Evolutionary conservation across 1,140 invertebrate genomes (phyloP).

Genomic region (Agrilus planipennis): DNA sequence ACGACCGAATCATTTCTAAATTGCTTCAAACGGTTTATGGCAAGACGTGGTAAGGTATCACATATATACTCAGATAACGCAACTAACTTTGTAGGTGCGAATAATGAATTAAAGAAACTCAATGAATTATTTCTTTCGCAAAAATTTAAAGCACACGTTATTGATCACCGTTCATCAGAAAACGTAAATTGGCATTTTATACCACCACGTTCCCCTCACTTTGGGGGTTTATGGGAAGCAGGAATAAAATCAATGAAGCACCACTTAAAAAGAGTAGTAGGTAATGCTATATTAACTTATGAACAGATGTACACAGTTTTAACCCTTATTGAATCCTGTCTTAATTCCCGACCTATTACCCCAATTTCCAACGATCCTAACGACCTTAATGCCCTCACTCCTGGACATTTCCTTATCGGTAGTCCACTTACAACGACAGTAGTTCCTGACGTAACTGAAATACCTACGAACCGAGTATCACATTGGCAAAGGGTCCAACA

Average conservation of each 20-base stretch:
- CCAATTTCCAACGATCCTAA: slow-evolving; percentile 19
- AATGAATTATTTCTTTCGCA: slow-evolving; percentile 3
- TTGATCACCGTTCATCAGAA: slow-evolving; percentile 2
- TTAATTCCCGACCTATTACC: slow-evolving; percentile 27
- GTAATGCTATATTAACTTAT: slow-evolving; percentile 15
- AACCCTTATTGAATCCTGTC: slow-evolving; percentile 16
- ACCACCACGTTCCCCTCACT: slow-evolving; percentile 22
- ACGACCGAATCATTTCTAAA: slow-evolving; percentile 18
- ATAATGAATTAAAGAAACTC: slow-evolving; percentile 10
- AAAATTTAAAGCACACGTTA: background rate
- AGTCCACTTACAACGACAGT: slow-evolving; percentile 7
- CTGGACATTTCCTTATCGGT: slow-evolving; percentile 31
- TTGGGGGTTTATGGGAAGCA: slow-evolving; percentile 1
- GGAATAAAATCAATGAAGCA: background rate
- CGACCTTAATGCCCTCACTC: slow-evolving; percentile 21
- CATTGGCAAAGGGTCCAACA: slow-evolving; percentile 19
- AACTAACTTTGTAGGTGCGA: slow-evolving; percentile 15
- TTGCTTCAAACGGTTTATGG: slow-evolving; percentile 26
- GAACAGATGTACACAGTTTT: slow-evolving; percentile 23
- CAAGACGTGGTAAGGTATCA: slow-evolving; percentile 19
- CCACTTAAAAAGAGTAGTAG: slow-evolving; percentile 12
- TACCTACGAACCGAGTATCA: slow-evolving; percentile 13
- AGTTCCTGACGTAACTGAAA: slow-evolving; percentile 11
- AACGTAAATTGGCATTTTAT: slow-evolving; percentile 28
- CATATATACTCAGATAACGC: slow-evolving; percentile 20